Base-by-base conservation (phyloP, 2,888 invertebrate species). In the Thereva unica region DNA sequence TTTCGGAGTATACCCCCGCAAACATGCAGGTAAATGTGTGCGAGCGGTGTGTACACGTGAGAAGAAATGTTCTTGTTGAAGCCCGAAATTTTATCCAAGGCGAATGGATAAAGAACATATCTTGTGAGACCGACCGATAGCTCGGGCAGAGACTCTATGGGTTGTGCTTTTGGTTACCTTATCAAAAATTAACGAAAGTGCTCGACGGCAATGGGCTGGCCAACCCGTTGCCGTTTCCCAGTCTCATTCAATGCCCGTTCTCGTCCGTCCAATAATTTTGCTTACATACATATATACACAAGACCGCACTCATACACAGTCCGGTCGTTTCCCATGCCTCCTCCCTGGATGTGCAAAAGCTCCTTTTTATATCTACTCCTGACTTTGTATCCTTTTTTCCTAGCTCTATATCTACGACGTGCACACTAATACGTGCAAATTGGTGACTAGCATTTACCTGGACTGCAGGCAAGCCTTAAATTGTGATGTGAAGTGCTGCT, bases 101-200 rank as follows among this genome's bases (percentile, higher is more conserved):
- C 61, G 23, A 49, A 35, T 40, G 42, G 4, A 61, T 50, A 50
- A 40, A 41, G 61, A n/a, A 40, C 49, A 42, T 42, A 61, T 61
- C 50, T 61, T 61, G 61, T 50, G 41, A 50, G 50, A 61, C 61
- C 61, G 61, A 34, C 61, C 61, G 61, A 61, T 61, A 61, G 50
- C 61, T 50, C 50, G 49, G 50, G 50, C 61, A 50, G 4, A 61
- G 61, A 50, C 50, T 50, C 40, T 49, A n/a, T 50, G 41, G 50
- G 61, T 61, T 61, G 61, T 61, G 40, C 61, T 61, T 61, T 61
- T 61, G 61, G 61, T 49, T 50, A 41, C 50, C 50, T 61, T 61
- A 61, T 61, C 61, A 61, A 61, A 61, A 61, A 61, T 61, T 61
- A 61, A 61, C 50, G 61, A 61, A 61, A 61, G 61, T 61, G 61